Evolutionary conservation across 2,113 vertebrate species (phyloP), one percentile per base, ranked within the genome.

Genomic region (Cygnus atratus): DNA sequence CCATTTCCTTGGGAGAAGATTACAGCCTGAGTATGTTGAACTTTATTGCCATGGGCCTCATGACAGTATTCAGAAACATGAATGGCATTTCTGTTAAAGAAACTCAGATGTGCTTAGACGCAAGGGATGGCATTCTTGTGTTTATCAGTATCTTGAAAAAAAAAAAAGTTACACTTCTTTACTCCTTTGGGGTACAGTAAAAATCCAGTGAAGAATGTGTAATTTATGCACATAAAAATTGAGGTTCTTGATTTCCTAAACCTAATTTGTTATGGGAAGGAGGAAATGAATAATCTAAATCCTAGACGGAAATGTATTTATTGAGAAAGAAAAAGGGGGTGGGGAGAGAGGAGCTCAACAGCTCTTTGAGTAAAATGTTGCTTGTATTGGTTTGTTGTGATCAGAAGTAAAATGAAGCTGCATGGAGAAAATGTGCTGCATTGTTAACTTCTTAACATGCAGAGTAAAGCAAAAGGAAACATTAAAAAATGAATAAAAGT

Each of bases 1-100:
- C 98, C 98, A 99, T 99, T 99, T 99, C 99, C 99, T 99, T 98
- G 96, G 96, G 98, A 98, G 98, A 98, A 98, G 98, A 99, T 99
- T 99, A 98, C 98, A 98, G 98, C 98, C 98, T 97, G 97, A 98
- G 97, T 98, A 98, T 97, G 98, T 98, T 98, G 98, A 98, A 98
- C 98, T 98, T 98, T 98, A 98, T 98, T 98, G 98, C 98, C 97
- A 90, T 98, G 98, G 98, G 98, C 98, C 98, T 98, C 98, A 98
- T 98, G 98, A 98, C 98, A 98, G 97, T 98, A 97, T 98, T 98
- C 97, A 98, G 97, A 98, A 98, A 98, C 98, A 98, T 96, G 96
- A 97, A 97, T 98, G 97, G 98, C 98, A 98, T 98, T 98, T 98
- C 98, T 97, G 97, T 98, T 98, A 98, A 98, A 98, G 98, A 98